Percentiles rank a stretch among this genome's conserved stretches.
Evolutionary conservation across 2,113 vertebrate genomes (phyloP).

Genomic region (Abramis brama): DNA sequence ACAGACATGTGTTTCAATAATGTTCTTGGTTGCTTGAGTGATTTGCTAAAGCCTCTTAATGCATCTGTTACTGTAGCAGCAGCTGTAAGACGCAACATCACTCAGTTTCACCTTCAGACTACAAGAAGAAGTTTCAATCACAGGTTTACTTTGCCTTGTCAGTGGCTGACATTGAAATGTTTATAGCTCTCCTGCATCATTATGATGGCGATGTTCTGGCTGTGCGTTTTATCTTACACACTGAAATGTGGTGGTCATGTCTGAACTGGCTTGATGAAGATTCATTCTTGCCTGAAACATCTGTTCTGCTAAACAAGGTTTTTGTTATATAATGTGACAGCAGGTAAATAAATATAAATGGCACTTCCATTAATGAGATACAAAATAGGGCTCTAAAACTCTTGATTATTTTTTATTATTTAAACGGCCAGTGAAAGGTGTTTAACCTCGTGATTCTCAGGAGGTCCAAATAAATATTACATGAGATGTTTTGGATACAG

Average conservation of each 20-base stretch:
- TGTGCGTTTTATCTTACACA: background rate
- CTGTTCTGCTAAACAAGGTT: background rate
- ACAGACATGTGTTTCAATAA: background rate
- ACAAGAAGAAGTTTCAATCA: slow-evolving; percentile 4
- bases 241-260: background rate
- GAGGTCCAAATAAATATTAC: background rate
- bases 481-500: background rate
- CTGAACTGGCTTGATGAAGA: background rate
- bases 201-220: background rate
- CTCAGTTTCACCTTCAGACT: slow-evolving; percentile 18
- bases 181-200: slow-evolving; percentile 8
- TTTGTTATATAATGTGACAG: background rate
- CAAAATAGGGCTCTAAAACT: background rate
- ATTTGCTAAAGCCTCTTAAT: background rate
- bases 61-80: background rate
- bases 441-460: background rate
- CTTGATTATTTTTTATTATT: background rate
- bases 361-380: background rate
- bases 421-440: background rate
- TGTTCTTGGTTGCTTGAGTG: slow-evolving; percentile 4
- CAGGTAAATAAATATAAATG: background rate
- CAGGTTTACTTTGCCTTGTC: slow-evolving; percentile 19
- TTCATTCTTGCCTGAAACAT: background rate
- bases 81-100: background rate
- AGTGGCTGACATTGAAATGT: slow-evolving; percentile 6